phyloP scores from a whole-genome alignment of 2,888 invertebrate species.

The Eudasyphora cyanicolor region DNA sequence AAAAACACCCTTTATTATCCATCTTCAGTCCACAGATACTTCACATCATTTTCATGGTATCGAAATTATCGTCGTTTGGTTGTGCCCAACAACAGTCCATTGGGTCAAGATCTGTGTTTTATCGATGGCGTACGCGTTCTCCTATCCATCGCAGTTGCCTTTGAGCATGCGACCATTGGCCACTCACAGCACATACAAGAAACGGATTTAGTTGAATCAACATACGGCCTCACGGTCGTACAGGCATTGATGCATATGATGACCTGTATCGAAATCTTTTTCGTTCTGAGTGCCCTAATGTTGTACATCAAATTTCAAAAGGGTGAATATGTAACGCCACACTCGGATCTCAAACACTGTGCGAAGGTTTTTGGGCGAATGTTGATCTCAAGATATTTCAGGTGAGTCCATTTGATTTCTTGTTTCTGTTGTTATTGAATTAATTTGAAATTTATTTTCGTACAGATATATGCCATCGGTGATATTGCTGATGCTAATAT shows the following conservation, averaged over 20 bases:
- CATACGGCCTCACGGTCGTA: slow-evolving; percentile 66
- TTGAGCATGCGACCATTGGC: slow-evolving; percentile 67
- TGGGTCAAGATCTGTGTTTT: slow-evolving; percentile 70
- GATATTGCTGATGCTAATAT: slow-evolving; percentile 69
- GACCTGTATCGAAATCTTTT: slow-evolving; percentile 81
- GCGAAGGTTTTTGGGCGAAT: slow-evolving; percentile 65
- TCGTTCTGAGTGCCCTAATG: slow-evolving; percentile 82
- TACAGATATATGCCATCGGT: slow-evolving; percentile 71
- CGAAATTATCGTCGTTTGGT: slow-evolving; percentile 73
- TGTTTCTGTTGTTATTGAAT: too few species aligned
- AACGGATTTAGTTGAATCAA: slow-evolving; percentile 72
- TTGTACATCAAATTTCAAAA: slow-evolving; percentile 73
- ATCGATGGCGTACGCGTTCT: slow-evolving; percentile 72
- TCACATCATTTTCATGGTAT: slow-evolving; percentile 73
- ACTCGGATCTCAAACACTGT: slow-evolving; percentile 54
- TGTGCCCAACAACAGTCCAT: slow-evolving; percentile 61
- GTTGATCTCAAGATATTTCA: slow-evolving; percentile 41
- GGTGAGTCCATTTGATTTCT: slow-evolving; percentile 10
- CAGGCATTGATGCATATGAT: slow-evolving; percentile 80
- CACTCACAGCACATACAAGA: slow-evolving; percentile 68
- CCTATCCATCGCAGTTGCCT: slow-evolving; percentile 69
- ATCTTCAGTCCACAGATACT: slow-evolving; percentile 60
- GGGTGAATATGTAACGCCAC: slow-evolving; percentile 61
- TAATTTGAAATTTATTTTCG: too few species aligned
- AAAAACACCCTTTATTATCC: too few species aligned